Base-by-base conservation (phyloP, 2,888 invertebrate species). In the Tolmerus cingulatus region DNA sequence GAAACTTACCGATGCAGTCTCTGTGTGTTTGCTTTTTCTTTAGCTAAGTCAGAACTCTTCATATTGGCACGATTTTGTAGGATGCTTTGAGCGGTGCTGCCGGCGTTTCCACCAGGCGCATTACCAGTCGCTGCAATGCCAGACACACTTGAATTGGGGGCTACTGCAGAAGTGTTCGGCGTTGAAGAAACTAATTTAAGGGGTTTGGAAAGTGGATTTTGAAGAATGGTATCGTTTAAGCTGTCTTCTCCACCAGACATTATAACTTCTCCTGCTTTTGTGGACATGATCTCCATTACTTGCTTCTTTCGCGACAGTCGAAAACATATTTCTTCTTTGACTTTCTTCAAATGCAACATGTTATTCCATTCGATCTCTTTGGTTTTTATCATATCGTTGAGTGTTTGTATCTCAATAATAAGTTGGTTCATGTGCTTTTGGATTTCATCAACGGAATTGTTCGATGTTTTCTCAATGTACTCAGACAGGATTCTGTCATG, bases 341-440 rank as follows among this genome's bases (percentile, higher is more conserved):
- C 94, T 91, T 97, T 97, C 91, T 96, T 96, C 89, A 97, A 93
- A 90, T 96, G 96, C 16, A 97, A 92, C 86, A 97, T 95, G 88
- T 96, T 96, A 91, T 97, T 97, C 96, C 97, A 97, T 92, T 97
- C 97, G 90, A 95, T 94, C 93, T 97, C 97, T 91, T 97, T 97
- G 90, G 96, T 95, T 90, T 95, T 94, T 0, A 97, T 95, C 84
- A 97, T 93, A 90, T 96, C 96, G 89, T 96, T 94, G 88, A 97
- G 92, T 0, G 95, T 95, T 90, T 96, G 94, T 88, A 96, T 95
- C 91, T 96, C 96, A 0, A 94, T 92, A 2, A 95, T 92, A 7
- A 96, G 93, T 90, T 95, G 95, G 90, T 95, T 95, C 2, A 95
- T 95, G 89, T 95, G 95, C 89, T 94, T 93, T 88, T 95, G 94